Evolutionary conservation across 2,797 vertebrate species (phyloP).

Genomic region (Leucoraja ocellata): DNA sequence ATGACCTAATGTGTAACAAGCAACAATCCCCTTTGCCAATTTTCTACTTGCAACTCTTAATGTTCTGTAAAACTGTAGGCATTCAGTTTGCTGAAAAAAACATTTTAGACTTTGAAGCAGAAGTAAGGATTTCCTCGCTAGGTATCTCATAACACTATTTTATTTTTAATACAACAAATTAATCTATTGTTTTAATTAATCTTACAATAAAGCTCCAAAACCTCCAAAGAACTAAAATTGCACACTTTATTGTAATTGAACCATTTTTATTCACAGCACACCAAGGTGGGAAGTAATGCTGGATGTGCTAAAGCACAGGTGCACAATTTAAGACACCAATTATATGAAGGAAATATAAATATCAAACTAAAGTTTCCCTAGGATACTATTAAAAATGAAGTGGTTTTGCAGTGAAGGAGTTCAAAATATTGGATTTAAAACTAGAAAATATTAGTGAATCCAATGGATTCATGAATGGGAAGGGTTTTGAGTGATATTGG

Average conservation of each 20-base stretch:
- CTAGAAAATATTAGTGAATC: too few relatives aligned
- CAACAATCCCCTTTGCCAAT: neutral
- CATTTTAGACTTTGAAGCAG: neutral
- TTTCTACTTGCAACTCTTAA: neutral
- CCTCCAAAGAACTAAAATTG: neutral
- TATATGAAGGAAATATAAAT: neutral
- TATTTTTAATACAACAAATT: neutral
- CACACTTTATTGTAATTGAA: neutral
- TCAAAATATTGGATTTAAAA: neutral
- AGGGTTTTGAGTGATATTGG: too few relatives aligned
- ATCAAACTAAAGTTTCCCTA: neutral
- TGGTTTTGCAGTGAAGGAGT: neutral
- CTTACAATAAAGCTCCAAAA: neutral
- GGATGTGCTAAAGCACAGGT: neutral
- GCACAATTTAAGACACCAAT: neutral
- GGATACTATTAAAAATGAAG: neutral
- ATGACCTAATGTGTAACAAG: too few relatives aligned
- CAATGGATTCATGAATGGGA: neutral
- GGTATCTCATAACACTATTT: neutral
- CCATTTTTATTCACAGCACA: neutral
- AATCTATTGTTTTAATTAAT: neutral
- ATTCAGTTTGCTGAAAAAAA: neutral
- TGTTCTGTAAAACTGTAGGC: too few relatives aligned
- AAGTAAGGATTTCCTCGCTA: neutral
- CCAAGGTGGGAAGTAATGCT: neutral